phyloP scores from a whole-genome alignment of 2,797 vertebrate genomes.

The Micropoecilia bifurca region DNA sequence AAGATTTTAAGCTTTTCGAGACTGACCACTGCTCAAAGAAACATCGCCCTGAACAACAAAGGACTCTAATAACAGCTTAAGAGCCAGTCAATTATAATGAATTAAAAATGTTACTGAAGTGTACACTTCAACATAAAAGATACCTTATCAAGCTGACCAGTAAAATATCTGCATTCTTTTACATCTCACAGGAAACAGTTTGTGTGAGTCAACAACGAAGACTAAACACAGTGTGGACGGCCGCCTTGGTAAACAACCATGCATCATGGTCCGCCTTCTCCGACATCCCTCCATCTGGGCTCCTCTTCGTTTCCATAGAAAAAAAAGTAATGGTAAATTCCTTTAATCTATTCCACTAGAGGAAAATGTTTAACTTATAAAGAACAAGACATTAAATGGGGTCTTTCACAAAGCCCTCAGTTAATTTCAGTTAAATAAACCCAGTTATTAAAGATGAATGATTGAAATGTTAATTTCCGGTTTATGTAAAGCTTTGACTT shows the following conservation, averaged over 20 bases:
- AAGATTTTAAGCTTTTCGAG: not conserved
- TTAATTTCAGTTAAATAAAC: not conserved
- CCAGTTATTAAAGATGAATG: not conserved
- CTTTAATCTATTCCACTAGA: not conserved
- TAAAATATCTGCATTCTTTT: not conserved
- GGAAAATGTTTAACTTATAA: not conserved
- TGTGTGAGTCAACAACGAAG: not conserved
- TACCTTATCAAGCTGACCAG: not conserved
- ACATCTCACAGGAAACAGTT: not conserved
- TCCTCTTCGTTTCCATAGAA: not conserved
- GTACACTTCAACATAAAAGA: not conserved
- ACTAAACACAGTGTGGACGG: not conserved
- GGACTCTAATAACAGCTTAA: not conserved
- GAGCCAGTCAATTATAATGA: not conserved
- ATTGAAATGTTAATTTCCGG: not conserved
- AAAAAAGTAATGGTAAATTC: not conserved
- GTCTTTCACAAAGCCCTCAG: not conserved
- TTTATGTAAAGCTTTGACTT: not conserved
- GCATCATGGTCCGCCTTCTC: constrained; percentile 1
- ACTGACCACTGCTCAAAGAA: not conserved
- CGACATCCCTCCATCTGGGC: not conserved
- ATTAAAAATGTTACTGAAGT: not conserved
- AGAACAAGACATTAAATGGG: no score
- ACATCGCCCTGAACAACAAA: not conserved
- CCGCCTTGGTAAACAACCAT: constrained; percentile 1